Evolutionary conservation across 2,888 invertebrate species (phyloP).

Genomic region (Hirtodrosophila histrioides): DNA sequence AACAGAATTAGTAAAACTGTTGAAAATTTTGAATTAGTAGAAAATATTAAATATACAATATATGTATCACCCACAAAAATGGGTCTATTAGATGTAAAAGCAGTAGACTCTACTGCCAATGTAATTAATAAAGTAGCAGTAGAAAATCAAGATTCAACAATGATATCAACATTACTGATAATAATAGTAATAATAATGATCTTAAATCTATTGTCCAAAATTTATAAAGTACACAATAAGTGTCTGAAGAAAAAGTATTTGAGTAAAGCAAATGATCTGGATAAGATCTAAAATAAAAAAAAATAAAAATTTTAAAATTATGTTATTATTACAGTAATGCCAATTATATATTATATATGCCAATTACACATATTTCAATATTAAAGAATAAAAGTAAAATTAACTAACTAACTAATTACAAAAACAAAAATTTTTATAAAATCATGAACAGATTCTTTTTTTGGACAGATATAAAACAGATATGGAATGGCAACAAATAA

Average conservation of each 20-base stretch:
- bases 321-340: no score
- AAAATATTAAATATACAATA: no score
- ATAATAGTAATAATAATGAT: conserved; percentile 1
- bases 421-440: not conserved
- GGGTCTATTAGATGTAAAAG: not conserved
- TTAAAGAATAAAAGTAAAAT: conserved; percentile 3
- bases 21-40: no score
- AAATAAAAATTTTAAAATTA: no score
- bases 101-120: conserved; percentile 1
- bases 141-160: not conserved
- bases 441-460: no score
- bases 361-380: not conserved
- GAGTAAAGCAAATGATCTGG: no score
- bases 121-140: not conserved
- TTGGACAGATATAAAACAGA: not conserved
- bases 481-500: conserved; percentile 10
- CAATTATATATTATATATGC: no score
- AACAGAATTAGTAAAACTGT: no score
- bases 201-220: conserved; percentile 1
- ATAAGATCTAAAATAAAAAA: no score
- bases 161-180: not conserved
- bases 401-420: conserved; percentile 3
- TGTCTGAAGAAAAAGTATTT: not conserved
- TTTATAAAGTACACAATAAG: not conserved
- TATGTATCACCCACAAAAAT: no score